phyloP scores from a whole-genome alignment of 35 echinoderm and acorn worm genomes.

The Apostichopus japonicus region DNA sequence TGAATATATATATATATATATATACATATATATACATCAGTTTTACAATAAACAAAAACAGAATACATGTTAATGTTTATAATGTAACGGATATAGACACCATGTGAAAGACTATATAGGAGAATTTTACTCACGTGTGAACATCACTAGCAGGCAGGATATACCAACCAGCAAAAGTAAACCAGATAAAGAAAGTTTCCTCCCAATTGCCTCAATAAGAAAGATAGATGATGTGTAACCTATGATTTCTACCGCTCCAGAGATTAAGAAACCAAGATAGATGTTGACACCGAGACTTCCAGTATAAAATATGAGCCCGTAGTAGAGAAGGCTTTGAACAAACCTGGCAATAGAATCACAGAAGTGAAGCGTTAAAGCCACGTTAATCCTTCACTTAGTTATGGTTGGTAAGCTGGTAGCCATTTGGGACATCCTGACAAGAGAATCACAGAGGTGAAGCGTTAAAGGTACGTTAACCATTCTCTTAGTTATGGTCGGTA shows the following conservation, averaged over 20 bases:
- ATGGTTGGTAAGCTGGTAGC: too few species aligned
- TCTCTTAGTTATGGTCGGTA: too few species aligned
- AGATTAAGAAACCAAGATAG: constrained; percentile 19
- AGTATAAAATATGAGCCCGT: constrained; percentile 21
- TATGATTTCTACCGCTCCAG: constrained; percentile 29
- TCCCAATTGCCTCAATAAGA: constrained; percentile 9
- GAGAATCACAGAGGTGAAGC: too few species aligned
- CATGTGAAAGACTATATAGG: not conserved
- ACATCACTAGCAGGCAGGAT: not conserved
- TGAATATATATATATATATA: too few species aligned
- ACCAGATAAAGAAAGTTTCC: constrained; percentile 38
- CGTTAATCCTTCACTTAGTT: too few species aligned
- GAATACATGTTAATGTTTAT: too few species aligned
- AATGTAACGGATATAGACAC: too few species aligned
- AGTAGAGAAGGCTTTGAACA: constrained; percentile 51
- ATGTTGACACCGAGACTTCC: constrained; percentile 38
- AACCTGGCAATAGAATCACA: constrained; percentile 26
- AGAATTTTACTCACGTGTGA: constrained; percentile 32
- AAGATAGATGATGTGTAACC: not conserved
- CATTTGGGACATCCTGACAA: too few species aligned
- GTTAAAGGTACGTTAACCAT: too few species aligned
- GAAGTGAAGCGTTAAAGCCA: not conserved
- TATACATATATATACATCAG: too few species aligned
- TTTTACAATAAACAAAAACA: too few species aligned
- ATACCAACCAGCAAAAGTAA: not conserved